Percentiles rank a stretch among this genome's conserved stretches.
Conservation (phyloP, 2,797 vertebrate species). For the Tauraco hartlaubi region DNA sequence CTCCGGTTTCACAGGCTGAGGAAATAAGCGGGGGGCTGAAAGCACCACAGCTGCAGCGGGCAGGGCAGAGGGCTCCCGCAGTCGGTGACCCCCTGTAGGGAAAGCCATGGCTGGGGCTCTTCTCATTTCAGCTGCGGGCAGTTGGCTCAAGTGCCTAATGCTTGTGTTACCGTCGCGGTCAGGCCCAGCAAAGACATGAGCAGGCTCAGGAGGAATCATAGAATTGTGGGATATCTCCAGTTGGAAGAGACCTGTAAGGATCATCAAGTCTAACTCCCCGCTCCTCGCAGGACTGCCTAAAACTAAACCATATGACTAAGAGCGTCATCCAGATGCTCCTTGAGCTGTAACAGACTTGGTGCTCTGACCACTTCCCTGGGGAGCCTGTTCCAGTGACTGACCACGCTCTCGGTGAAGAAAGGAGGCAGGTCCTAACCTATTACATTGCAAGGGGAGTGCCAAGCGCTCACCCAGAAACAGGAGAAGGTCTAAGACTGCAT, state of each 20-base stretch:
- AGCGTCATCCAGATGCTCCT: too few relatives aligned
- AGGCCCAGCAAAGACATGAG: not conserved
- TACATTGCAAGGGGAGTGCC: not conserved
- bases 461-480: not conserved
- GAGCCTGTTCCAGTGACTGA: too few relatives aligned
- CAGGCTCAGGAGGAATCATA: not conserved
- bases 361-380: too few relatives aligned
- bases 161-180: rapidly evolving
- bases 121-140: rapidly evolving
- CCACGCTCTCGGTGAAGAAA: too few relatives aligned
- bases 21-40: not conserved
- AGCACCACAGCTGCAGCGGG: not conserved
- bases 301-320: too few relatives aligned
- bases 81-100: rapidly evolving
- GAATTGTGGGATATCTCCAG: too few relatives aligned
- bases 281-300: too few relatives aligned
- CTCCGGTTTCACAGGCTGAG: not conserved
- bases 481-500: not conserved
- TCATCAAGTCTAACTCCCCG: too few relatives aligned
- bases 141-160: not conserved
- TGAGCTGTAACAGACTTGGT: too few relatives aligned
- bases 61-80: not conserved
- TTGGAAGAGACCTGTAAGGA: too few relatives aligned
- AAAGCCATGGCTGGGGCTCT: rapidly evolving
- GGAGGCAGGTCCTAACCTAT: not conserved